Conservation (phyloP, 2,888 invertebrate species). For the Trissolcus brochymenae region DNA sequence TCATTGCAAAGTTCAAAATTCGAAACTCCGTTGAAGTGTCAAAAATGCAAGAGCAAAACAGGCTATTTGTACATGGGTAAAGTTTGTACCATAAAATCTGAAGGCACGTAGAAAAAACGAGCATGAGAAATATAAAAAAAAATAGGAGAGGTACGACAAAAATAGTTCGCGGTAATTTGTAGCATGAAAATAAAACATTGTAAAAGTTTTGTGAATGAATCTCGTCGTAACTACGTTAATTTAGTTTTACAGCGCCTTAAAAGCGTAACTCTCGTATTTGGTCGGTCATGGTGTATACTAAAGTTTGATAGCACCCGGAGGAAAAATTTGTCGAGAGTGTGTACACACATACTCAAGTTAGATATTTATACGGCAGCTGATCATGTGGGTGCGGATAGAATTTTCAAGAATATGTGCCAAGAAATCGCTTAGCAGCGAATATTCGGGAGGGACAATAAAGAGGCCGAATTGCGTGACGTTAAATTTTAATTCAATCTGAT, state of each 20-base stretch:
- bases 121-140: too few relatives aligned
- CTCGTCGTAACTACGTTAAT: conserved; percentile 13
- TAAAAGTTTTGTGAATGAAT: too few relatives aligned
- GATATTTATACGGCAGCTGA: conserved; percentile 40
- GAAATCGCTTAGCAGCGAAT: conserved; percentile 23
- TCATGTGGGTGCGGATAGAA: conserved; percentile 29
- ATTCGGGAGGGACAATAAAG: conserved; percentile 20
- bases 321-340: conserved; percentile 35
- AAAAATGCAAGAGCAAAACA: too few relatives aligned
- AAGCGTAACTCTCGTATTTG: conserved; percentile 26
- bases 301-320: conserved; percentile 36
- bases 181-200: too few relatives aligned
- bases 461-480: conserved; percentile 22
- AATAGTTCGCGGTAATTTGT: too few relatives aligned
- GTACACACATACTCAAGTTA: conserved; percentile 25
- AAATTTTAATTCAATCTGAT: conserved; percentile 35
- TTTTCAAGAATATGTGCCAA: conserved; percentile 28
- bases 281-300: conserved; percentile 20
- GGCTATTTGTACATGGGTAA: too few relatives aligned
- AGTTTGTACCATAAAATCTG: too few relatives aligned
- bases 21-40: too few relatives aligned
- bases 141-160: too few relatives aligned
- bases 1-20: too few relatives aligned
- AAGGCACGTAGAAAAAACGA: too few relatives aligned
- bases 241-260: conserved; percentile 35